Evolutionary conservation across 37 sponge, comb jelly and placozoan genomes (phyloP).

Genomic region (Oscarella lobularis): DNA sequence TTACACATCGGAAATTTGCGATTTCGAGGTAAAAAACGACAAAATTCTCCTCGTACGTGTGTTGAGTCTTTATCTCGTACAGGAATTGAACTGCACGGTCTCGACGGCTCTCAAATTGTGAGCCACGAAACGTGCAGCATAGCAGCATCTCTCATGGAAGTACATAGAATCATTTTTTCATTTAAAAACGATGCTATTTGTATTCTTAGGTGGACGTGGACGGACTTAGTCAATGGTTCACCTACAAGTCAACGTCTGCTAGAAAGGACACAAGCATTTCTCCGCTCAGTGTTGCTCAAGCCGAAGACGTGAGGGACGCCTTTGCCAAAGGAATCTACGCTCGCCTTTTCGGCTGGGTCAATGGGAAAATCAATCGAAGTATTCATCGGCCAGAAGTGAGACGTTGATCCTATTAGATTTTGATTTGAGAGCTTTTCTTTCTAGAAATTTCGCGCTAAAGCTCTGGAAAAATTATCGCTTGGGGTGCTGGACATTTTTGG

Average conservation of each 20-base stretch:
- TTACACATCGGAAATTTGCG: conserved; percentile 4
- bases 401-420: not conserved
- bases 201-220: not conserved
- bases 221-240: not conserved
- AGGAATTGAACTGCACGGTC: not conserved
- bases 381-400: conserved; percentile 2
- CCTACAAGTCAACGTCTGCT: conserved; percentile 4
- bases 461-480: not conserved
- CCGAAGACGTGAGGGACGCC: not conserved
- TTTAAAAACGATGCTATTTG: not conserved
- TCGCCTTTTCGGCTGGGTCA: not conserved
- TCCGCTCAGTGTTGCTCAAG: not conserved
- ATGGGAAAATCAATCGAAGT: not conserved
- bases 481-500: conserved; percentile 9
- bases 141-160: not conserved
- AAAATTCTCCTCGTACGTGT: not conserved
- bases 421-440: not conserved
- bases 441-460: not conserved
- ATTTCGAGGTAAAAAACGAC: not conserved
- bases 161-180: not conserved
- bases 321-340: conserved; percentile 4
- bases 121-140: not conserved
- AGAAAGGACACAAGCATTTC: not conserved
- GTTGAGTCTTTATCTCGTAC: not conserved
- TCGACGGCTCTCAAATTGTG: not conserved